Percentiles rank a stretch among this genome's conserved stretches.
These are phyloP conservation scores for Trachymyrmex cornetzi DNA, from an alignment of 1,140 invertebrate genomes.

Conservation along the genomic window DNA sequence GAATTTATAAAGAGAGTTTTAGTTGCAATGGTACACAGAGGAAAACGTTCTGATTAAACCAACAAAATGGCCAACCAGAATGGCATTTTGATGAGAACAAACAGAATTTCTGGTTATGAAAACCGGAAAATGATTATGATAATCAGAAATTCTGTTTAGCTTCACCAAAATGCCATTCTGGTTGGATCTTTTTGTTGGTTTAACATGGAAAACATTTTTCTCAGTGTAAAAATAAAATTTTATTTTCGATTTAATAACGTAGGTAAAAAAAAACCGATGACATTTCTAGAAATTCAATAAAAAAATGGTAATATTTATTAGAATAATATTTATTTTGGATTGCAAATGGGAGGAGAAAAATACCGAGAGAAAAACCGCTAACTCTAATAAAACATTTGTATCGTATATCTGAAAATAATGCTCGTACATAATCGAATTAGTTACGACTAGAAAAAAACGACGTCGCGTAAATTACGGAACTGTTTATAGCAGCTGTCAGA, in stretches of 20 bases:
- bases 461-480: constrained; percentile 29
- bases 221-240: not conserved
- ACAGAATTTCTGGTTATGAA: no score
- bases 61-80: no score
- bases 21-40: not conserved
- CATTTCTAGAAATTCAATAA: not conserved
- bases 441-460: constrained; percentile 33
- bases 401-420: not conserved
- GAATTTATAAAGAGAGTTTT: not conserved
- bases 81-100: no score
- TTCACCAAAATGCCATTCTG: no score
- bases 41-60: no score
- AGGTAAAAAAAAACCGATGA: not conserved
- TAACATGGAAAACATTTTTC: no score
- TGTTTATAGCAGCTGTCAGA: not conserved
- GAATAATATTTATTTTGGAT: not conserved
- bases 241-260: not conserved
- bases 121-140: no score
- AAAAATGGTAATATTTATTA: not conserved
- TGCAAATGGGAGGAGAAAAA: not conserved
- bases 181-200: no score
- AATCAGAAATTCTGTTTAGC: no score
- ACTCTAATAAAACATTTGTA: not conserved
- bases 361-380: not conserved
- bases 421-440: not conserved